phyloP scores from a whole-genome alignment of 1,140 invertebrate species.

The Temnothorax curvispinosus region DNA sequence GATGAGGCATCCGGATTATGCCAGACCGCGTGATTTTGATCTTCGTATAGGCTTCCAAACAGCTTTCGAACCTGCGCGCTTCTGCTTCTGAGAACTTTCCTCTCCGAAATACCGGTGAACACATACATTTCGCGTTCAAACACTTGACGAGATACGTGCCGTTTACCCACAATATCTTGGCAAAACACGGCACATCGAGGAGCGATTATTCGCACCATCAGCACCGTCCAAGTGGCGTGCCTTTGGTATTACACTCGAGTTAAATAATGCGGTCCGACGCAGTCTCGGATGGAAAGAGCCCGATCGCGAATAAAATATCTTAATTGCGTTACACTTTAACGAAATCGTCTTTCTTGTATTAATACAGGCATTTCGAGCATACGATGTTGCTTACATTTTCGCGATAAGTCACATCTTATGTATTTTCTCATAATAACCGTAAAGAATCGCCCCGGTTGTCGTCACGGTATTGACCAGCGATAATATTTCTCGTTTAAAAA shows the following conservation, averaged over 20 bases:
- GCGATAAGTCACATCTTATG: not conserved
- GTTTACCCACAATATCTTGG: conserved; percentile 15
- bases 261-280: conserved; percentile 13
- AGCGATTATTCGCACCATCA: conserved; percentile 39
- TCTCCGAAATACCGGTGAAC: conserved; percentile 34
- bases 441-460: not conserved
- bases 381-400: not conserved
- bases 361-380: not conserved
- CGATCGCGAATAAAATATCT: conserved; percentile 3
- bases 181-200: conserved; percentile 1
- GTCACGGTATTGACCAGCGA: not conserved
- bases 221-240: conserved; percentile 3
- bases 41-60: not conserved
- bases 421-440: not conserved
- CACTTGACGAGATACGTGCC: conserved; percentile 13
- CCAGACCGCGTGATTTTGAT: not conserved
- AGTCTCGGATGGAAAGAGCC: not conserved
- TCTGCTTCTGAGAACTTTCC: not conserved
- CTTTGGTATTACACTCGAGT: conserved; percentile 14
- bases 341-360: not conserved
- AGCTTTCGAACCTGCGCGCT: not conserved
- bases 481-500: conserved; percentile 14
- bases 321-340: not conserved
- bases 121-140: conserved; percentile 34
- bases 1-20: not conserved